Conservation (phyloP, 2,113 vertebrate species). For the Dascyllus trimaculatus region DNA sequence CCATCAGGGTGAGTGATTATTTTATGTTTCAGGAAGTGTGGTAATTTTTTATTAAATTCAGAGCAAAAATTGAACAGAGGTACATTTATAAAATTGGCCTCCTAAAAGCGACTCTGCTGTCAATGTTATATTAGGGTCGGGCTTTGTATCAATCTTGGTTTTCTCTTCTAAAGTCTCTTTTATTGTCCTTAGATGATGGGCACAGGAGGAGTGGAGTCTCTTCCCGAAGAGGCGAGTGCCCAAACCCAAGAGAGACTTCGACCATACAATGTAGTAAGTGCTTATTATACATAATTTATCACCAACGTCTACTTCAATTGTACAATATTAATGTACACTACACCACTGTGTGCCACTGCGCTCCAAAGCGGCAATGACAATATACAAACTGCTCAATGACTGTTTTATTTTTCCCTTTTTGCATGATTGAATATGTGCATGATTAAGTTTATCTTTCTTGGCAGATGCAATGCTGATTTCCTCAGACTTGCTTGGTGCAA, state of each 20-base stretch:
- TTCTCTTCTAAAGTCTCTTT: constrained; percentile 51
- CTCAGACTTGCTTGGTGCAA: constrained; percentile 16
- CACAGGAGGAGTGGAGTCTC: constrained; percentile 78
- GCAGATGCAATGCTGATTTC: constrained; percentile 22
- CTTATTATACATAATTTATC: constrained; percentile 79
- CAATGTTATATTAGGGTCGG: neutral
- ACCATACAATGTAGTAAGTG: constrained; percentile 82
- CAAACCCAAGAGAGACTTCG: constrained; percentile 77
- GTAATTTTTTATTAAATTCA: constrained; percentile 30
- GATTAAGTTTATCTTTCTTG: constrained; percentile 46
- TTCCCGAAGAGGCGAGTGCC: constrained; percentile 78
- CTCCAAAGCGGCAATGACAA: constrained; percentile 72
- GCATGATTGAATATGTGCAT: constrained; percentile 65
- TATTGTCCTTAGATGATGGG: constrained; percentile 83
- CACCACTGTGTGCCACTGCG: constrained; percentile 60
- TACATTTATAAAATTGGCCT: neutral
- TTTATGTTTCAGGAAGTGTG: constrained; percentile 36
- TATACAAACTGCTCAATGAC: constrained; percentile 75
- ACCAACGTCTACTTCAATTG: constrained; percentile 78
- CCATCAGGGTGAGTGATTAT: constrained; percentile 78
- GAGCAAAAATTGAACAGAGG: constrained; percentile 9
- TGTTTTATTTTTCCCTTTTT: constrained; percentile 68
- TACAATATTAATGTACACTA: constrained; percentile 80
- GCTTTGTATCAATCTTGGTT: constrained; percentile 11
- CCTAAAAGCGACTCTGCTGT: neutral